These are phyloP conservation scores for Mellilla xanthometata DNA, from an alignment of 2,888 invertebrate species.

Conservation along the genomic window DNA sequence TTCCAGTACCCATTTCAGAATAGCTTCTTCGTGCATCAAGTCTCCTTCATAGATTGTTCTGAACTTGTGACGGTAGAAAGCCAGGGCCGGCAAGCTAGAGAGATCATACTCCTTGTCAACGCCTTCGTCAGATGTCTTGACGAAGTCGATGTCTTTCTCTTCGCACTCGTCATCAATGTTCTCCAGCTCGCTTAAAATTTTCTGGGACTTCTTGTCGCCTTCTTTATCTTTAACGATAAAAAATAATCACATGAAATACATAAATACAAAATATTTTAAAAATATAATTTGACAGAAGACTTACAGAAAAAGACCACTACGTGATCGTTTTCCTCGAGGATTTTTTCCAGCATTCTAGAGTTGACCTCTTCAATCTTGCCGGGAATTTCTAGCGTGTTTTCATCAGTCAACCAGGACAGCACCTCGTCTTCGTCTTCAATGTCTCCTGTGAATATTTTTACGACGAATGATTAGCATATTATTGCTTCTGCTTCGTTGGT, in stretches of 20 bases:
- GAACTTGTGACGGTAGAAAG: conserved; percentile 94
- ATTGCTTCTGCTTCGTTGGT: too few relatives aligned
- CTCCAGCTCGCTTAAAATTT: conserved; percentile 93
- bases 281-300: conserved; percentile 43
- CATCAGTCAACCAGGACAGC: conserved; percentile 94
- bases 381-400: conserved; percentile 94
- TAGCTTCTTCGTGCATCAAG: conserved; percentile 95
- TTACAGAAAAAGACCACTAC: conserved; percentile 97
- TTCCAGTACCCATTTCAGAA: conserved; percentile 94
- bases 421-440: conserved; percentile 96
- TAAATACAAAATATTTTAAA: too few relatives aligned
- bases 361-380: conserved; percentile 97
- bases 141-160: conserved; percentile 94
- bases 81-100: conserved; percentile 90
- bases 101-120: conserved; percentile 94
- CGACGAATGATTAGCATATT: too few relatives aligned
- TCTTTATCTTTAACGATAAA: conserved; percentile 86
- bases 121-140: conserved; percentile 94
- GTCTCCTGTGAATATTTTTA: conserved; percentile 82
- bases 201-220: conserved; percentile 94
- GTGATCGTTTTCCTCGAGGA: conserved; percentile 92
- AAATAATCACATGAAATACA: too few relatives aligned
- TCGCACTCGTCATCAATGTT: conserved; percentile 97
- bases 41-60: conserved; percentile 94
- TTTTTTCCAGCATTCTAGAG: conserved; percentile 93